Base-by-base conservation (phyloP, 2,797 vertebrate genomes). In the Vespertilio murinus region DNA sequence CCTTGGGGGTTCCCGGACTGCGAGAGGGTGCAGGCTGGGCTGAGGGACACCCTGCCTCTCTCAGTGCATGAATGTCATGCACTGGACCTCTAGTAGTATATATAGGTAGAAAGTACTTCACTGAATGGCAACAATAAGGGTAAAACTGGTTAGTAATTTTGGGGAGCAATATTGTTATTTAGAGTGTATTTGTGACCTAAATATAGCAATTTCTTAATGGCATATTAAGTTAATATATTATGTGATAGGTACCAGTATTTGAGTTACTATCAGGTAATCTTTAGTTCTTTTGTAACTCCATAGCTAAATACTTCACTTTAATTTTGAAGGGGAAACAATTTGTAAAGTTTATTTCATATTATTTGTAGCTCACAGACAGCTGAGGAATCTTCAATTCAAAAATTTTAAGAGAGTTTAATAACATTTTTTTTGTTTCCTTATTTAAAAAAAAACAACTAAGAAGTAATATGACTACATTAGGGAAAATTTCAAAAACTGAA, bases 351-450 rank as follows among this genome's bases (percentile, higher is more conserved):
- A 65, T 30, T 79, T 83, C 8, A 30, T 67, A 70, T 79, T 11
- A 70, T 89, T 91, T 91, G 40, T 90, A 78, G 14, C n/a, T 91
- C 25, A 71, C 1, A 82, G 28, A 22, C 49, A 91, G 25, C 35
- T 20, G 28, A 71, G 22, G 25, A 89, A 61, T 71, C n/a, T 67
- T 93, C 42, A 88, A 77, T 54, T 91, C 35, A 93, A 84, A 33
- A 33, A 59, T 65, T 96, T 92, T 91, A 93, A 88, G 71, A 90
- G 74, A 83, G 38, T 88, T 87, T 92, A 92, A 59, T 90, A 70
- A 84, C 25, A 78, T 23, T 22, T 78, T 35, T 84, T 74, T 71
- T 33, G 22, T 33, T 90, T 74, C 67, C 59, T 49, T 71, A 28
- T 88, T 88, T 17, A 49, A 49, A 79, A 70, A 38, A 59, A 59